These are phyloP conservation scores for Proteles cristata DNA, from an alignment of 2,113 vertebrate genomes.

Conservation along the genomic window DNA sequence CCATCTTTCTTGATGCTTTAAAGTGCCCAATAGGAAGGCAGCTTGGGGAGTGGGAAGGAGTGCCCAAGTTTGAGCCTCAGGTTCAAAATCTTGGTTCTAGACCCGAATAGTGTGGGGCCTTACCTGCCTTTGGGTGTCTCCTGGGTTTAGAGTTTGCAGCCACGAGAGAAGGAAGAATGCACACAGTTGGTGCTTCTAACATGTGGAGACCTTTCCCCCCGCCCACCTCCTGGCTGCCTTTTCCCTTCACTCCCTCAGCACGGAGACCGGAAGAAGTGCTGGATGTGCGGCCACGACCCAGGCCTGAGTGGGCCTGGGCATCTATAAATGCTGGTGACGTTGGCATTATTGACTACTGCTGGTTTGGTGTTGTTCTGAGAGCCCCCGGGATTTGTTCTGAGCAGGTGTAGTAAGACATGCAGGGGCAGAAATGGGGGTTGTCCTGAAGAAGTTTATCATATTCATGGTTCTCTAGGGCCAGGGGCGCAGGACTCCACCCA, in stretches of 20 bases:
- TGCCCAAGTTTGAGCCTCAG: not conserved
- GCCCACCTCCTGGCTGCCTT: not conserved
- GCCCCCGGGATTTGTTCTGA: not conserved
- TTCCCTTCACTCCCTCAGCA: not conserved
- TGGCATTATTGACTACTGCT: not conserved
- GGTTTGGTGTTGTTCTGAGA: not conserved
- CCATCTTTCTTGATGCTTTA: not conserved
- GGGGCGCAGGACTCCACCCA: not conserved
- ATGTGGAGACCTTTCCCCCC: fast-evolving
- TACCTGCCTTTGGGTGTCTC: not conserved
- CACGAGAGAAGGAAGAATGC: not conserved
- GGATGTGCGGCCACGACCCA: fast-evolving
- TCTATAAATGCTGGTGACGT: fast-evolving
- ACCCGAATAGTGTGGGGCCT: fast-evolving
- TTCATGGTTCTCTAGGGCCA: not conserved
- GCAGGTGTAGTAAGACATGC: fast-evolving
- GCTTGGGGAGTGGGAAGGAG: not conserved
- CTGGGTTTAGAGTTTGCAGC: not conserved
- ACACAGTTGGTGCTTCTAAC: not conserved
- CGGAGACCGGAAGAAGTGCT: no score
- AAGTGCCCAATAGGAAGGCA: not conserved
- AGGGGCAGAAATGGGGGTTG: not conserved
- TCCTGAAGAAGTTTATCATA: not conserved
- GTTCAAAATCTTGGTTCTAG: not conserved
- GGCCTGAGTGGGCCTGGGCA: fast-evolving